Evolutionary conservation across 2,888 invertebrate genomes (phyloP).

Genomic region (Pasiphila rectangulata): DNA sequence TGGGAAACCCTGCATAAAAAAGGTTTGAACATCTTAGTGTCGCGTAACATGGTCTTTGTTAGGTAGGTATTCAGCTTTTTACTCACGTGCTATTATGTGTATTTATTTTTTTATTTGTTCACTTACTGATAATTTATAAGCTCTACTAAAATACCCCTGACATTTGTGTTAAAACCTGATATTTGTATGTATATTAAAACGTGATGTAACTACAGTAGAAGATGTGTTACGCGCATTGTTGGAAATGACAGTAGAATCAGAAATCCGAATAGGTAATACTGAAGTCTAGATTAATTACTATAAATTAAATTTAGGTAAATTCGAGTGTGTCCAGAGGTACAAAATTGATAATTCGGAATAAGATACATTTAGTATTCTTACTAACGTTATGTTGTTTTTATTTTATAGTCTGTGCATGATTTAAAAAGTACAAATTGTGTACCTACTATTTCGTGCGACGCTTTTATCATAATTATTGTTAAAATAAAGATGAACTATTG

Average conservation of each 20-base stretch:
- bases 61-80: not conserved
- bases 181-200: not conserved
- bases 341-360: conserved; percentile 40
- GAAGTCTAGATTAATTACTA: conserved; percentile 8
- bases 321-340: conserved; percentile 47
- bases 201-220: not conserved
- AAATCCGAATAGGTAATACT: not conserved
- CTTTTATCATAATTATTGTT: conserved; percentile 66
- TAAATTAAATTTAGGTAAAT: conserved; percentile 4
- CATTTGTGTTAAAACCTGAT: not conserved
- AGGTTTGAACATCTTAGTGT: not conserved
- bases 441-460: conserved; percentile 57
- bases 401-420: conserved; percentile 65
- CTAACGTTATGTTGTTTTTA: conserved; percentile 56
- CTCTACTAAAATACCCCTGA: not conserved
- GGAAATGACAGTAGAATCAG: not conserved
- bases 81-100: not conserved
- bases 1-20: not conserved
- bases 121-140: not conserved
- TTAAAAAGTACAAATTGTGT: conserved; percentile 60
- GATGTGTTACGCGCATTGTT: not conserved
- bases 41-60: conserved; percentile 1
- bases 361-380: conserved; percentile 39
- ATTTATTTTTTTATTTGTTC: not conserved
- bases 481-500: conserved; percentile 69